Percentiles rank a stretch among this genome's conserved stretches.
Conservation (phyloP, 2,113 vertebrate species). For the Melozone crissalis region DNA sequence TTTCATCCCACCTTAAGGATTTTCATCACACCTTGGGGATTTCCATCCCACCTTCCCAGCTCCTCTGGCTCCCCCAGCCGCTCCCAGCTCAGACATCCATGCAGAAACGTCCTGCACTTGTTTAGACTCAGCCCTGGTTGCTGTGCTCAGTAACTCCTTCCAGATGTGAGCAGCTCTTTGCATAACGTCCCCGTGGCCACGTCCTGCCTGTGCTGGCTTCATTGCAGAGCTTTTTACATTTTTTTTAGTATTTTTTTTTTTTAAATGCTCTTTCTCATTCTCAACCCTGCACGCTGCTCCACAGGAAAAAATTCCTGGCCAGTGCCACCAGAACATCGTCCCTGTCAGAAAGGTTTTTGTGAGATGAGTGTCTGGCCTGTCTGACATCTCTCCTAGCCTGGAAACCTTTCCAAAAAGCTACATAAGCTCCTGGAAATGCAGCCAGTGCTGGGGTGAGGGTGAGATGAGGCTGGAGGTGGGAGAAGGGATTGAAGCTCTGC, state of each 20-base stretch:
- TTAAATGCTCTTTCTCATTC: not conserved
- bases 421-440: not conserved
- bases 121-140: not conserved
- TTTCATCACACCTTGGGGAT: not conserved
- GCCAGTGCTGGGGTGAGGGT: not conserved
- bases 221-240: not conserved
- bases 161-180: constrained; percentile 48
- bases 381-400: not conserved
- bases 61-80: not conserved
- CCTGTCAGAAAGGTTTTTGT: not conserved
- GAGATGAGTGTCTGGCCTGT: not conserved
- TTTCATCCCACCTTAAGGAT: not conserved
- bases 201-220: not conserved
- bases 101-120: constrained; percentile 17
- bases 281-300: not conserved
- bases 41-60: not conserved
- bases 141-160: not conserved
- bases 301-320: not conserved
- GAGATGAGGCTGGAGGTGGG: not conserved
- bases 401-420: not conserved
- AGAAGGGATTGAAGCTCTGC: not conserved
- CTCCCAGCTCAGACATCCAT: not conserved
- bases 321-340: not conserved
- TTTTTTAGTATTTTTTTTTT: too few species aligned
- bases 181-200: not conserved